Evolutionary conservation across 2,113 vertebrate genomes (phyloP).

Genomic region (Solenodon paradoxus): DNA sequence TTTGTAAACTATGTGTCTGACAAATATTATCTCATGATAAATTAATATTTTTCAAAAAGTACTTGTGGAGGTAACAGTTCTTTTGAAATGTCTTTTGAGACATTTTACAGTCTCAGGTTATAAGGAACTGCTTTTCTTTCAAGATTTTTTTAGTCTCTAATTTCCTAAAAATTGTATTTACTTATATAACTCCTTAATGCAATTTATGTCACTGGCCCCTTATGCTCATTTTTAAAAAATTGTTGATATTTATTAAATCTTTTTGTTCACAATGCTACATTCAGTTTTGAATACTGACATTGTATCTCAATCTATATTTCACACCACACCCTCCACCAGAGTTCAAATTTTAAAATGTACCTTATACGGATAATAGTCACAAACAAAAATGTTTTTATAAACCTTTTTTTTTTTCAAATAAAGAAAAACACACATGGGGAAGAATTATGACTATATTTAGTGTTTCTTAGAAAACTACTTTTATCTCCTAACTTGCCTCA

Average conservation of each 20-base stretch:
- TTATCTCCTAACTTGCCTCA: conserved; percentile 5
- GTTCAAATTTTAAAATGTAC: neutral
- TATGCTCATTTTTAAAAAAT: too few relatives aligned
- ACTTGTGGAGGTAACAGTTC: neutral
- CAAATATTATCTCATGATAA: neutral
- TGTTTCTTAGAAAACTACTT: conserved; percentile 28
- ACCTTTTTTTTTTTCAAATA: conserved; percentile 46
- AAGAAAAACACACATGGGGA: neutral
- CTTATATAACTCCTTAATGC: neutral
- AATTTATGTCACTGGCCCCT: neutral
- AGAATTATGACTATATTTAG: neutral
- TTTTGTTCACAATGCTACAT: too few relatives aligned
- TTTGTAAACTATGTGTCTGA: neutral
- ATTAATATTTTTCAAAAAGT: neutral
- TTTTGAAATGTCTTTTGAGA: neutral
- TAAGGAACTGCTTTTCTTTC: neutral
- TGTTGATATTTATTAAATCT: too few relatives aligned
- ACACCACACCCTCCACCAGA: too few relatives aligned
- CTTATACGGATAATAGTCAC: conserved; percentile 1
- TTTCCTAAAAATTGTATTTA: neutral
- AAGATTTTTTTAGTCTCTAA: neutral
- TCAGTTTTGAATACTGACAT: too few relatives aligned
- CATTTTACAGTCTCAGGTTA: neutral
- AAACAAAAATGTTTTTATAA: neutral
- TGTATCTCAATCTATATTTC: too few relatives aligned